These are phyloP conservation scores for Halichoerus grypus DNA, from an alignment of 2,113 vertebrate species.

Conservation along the genomic window DNA sequence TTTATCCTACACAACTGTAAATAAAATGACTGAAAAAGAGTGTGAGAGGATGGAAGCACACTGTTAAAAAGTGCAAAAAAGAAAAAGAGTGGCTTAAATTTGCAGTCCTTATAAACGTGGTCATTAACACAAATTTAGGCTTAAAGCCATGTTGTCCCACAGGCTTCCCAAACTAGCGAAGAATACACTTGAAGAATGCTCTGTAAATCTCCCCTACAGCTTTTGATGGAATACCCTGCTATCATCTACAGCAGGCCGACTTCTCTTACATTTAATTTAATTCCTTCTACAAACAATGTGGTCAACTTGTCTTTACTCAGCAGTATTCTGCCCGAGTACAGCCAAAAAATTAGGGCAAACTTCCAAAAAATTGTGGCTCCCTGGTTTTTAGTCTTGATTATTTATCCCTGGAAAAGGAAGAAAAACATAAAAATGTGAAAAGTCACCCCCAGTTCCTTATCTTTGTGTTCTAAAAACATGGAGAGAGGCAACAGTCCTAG, in stretches of 20 bases:
- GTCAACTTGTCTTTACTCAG: conserved; percentile 35
- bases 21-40: not conserved
- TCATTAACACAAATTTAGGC: conserved; percentile 38
- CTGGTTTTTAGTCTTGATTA: not conserved
- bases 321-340: not conserved
- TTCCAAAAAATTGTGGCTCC: not conserved
- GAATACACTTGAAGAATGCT: not conserved
- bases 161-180: not conserved
- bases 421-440: not conserved
- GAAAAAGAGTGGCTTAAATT: conserved; percentile 37
- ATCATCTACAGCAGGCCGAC: not conserved
- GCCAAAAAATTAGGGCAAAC: not conserved
- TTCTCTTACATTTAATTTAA: not conserved
- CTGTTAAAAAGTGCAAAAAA: not conserved
- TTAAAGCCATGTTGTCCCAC: not conserved
- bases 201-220: not conserved
- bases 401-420: not conserved
- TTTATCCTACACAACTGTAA: conserved; percentile 2
- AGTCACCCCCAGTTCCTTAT: not conserved
- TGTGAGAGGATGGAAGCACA: not conserved
- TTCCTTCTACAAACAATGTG: not conserved
- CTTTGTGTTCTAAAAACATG: not conserved
- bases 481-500: not conserved
- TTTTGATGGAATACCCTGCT: not conserved
- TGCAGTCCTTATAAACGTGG: not conserved